Evolutionary conservation across 2,888 invertebrate genomes (phyloP), one percentile per base, ranked within the genome.

Genomic region (Resseliella maxima): DNA sequence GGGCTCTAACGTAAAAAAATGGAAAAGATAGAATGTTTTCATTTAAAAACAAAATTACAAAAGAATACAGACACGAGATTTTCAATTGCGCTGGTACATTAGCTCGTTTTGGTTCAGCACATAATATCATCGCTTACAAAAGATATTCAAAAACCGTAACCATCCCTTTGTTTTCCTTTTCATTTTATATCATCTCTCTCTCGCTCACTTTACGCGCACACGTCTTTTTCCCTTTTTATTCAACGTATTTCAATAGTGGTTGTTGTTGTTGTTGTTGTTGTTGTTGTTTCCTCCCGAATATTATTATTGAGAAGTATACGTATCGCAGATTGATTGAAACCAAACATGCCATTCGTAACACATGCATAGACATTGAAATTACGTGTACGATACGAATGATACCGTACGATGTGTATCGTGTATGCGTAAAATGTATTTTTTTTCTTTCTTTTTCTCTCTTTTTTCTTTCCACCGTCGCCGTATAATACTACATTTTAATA

Each of bases 371-470:
- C 24, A 59, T 24, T 24, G 24, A 24, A 59, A 59, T 24, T 59
- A n/a, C 6, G 59, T 59, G 1, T 24, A 59, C 59, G 59, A 59
- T 24, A 8, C 50, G 15, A 50, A 50, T 41, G 41, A 41, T 12
- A 41, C 6, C 46, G 12, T 50, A 50, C 46, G n/a, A 24, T 59
- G n/a, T 50, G 50, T 72, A 31, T 3, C 1, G 35, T 72, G 31
- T 72, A 72, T 72, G 72, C 72, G 72, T 72, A 72, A 72, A 72
- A 31, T n/a, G n/a, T n/a, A 41, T 41, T 41, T 41, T 41, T 41
- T 41, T n/a, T n/a, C n/a, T n/a, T n/a, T n/a, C n/a, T n/a, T n/a
- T n/a, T n/a, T n/a, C n/a, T n/a, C n/a, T n/a, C n/a, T n/a, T n/a
- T n/a, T n/a, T n/a, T n/a, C n/a, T 10, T 31, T 72, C 31, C 31